Base-by-base conservation (phyloP, 2,797 vertebrate genomes). In the Parambassis ranga region DNA sequence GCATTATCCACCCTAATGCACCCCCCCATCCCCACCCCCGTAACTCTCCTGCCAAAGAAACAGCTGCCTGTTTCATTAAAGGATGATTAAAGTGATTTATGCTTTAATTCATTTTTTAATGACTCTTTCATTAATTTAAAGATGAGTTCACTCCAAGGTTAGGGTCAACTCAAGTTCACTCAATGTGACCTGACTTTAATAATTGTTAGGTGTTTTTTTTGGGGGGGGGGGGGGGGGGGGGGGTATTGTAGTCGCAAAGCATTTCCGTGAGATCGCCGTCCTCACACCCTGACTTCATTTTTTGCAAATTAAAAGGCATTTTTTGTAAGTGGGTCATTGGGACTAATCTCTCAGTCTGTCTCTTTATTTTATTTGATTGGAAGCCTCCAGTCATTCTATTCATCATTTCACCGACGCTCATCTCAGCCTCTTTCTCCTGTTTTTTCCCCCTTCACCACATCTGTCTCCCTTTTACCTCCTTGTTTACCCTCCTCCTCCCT, bases 271-370 rank as follows among this genome's bases (percentile, higher is more conserved):
- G 28, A 18, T 37, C 36, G 6, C 39, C 28, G 38, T 63, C 56
- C 16, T 59, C 37, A 41, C 61, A 27, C 22, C 16, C 58, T 24
- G 11, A 47, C 49, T 35, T 59, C 28, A 16, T 48, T n/a, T n/a
- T 61, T 58, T 69, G 65, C 59, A 44, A 77, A 85, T 81, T 35
- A 67, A 79, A 78, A 62, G 23, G 19, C 38, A 18, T 60, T 85
- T 70, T 23, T 23, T 44, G 44, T 72, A 85, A 84, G 18, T 86
- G 83, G 83, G 80, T 82, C 82, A 84, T 41, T 63, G 49, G 61
- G 61, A 68, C 68, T 77, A 65, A 82, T 76, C 62, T 65, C 33
- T 31, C 15, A 6, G 22, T 60, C 50, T 41, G 24, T 46, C 35
- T 67, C 16, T 48, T 10, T 36, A 27, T n/a, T 38, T 64, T 50